Conservation (phyloP, 2,113 vertebrate genomes). For the Tiliqua scincoides region DNA sequence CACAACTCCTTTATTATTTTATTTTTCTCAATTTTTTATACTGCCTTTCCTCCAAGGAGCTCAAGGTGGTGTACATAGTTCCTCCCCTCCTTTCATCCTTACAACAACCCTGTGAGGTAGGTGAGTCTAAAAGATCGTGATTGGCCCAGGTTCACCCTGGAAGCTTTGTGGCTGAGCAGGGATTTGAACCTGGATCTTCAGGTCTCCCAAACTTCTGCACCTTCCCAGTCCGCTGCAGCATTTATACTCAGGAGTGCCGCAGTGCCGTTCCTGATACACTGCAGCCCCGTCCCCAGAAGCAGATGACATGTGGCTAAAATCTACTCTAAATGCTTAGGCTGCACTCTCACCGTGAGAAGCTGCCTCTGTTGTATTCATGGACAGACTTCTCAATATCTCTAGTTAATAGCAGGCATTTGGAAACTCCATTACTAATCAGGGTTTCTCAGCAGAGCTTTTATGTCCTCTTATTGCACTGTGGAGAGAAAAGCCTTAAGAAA, state of each 20-base stretch:
- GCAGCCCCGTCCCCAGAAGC: neutral
- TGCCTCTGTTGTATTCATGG: neutral
- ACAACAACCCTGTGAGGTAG: too few species aligned
- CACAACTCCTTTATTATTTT: neutral
- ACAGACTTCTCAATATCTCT: neutral
- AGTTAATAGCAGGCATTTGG: neutral
- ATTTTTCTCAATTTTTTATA: too few species aligned
- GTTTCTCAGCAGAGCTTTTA: neutral
- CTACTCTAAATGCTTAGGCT: neutral
- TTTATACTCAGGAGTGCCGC: neutral
- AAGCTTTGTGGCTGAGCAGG: too few species aligned
- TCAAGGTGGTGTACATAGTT: too few species aligned
- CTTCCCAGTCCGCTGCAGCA: too few species aligned
- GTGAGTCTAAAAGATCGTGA: too few species aligned
- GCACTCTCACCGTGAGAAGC: neutral
- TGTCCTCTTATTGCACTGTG: neutral
- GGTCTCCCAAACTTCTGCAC: too few species aligned
- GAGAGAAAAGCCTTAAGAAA: neutral
- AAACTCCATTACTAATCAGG: neutral
- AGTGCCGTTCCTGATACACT: neutral
- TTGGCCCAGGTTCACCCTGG: too few species aligned
- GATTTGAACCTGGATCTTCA: too few species aligned
- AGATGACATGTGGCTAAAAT: neutral
- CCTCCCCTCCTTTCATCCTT: too few species aligned
- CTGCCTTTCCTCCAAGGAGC: too few species aligned